Evolutionary conservation across 1,140 invertebrate species (phyloP), one percentile per base, ranked within the genome.

Genomic region (Popillia japonica): DNA sequence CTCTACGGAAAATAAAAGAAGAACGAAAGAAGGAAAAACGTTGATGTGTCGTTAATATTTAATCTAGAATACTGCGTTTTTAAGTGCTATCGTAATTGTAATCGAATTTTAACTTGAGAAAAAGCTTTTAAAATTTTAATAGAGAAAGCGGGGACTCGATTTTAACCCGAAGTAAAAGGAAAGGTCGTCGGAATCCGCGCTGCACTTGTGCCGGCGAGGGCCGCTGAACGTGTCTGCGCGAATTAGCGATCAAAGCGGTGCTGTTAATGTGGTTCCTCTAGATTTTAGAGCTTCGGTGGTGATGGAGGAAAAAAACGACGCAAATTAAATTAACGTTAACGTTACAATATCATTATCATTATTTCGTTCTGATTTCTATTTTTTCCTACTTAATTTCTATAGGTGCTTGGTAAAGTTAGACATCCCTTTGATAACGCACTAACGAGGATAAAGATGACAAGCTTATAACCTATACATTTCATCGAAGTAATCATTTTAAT

Each of bases 51-150:
- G 48, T 55, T 55, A 55, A 55, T 55, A 17, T 55, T 55, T 55
- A 55, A 55, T 17, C 14, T 55, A 17, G 17, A 55, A 55, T 55
- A 55, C 17, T 17, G 48, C 11, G 48, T 55, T 55, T 55, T 55
- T 55, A 68, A 68, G 61, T 27, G 61, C 61, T 34, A 34, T 27
- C 61, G 27, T 68, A 27, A 68, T 68, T 68, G 27, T 68, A 68
- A 68, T 68, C 61, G 61, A 68, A 68, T 68, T 68, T 68, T 68
- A 68, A 34, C 27, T 68, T 9, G 61, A 34, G 22, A 34, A 68
- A 68, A 34, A 23, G 61, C 61, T 68, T 68, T 68, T 68, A 68
- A 68, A 68, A 68, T 68, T 68, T 68, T 68, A 68, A 68, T 22
- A 68, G 61, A 68, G 27, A 14, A 17, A 55, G 48, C n/a, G n/a